These are phyloP conservation scores for Cryptoblepharus egeriae DNA, from an alignment of 2,797 vertebrate species.

Conservation along the genomic window DNA sequence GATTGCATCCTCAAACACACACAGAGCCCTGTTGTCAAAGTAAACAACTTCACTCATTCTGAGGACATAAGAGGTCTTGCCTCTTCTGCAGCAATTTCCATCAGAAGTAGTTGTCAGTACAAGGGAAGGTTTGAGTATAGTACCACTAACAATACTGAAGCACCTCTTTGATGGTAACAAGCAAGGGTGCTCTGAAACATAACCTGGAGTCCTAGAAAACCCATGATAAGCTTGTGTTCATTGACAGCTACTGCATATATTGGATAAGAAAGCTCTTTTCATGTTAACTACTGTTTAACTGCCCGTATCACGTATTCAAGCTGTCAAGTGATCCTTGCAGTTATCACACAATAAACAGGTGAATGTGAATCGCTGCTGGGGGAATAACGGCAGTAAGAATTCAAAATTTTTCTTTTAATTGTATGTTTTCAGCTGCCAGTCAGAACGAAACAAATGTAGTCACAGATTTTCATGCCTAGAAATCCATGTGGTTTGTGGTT, in stretches of 20 bases:
- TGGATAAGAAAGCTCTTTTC: neutral
- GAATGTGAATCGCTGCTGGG: neutral
- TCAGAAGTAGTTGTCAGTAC: neutral
- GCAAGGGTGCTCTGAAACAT: neutral
- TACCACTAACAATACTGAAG: neutral
- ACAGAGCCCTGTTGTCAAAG: too few relatives aligned
- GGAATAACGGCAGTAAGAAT: neutral
- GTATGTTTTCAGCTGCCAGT: slow-evolving; percentile 54
- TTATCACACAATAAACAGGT: neutral
- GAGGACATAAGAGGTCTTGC: too few relatives aligned
- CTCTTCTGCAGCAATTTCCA: neutral
- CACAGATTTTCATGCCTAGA: slow-evolving; percentile 44
- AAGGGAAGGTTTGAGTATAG: neutral
- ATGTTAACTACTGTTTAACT: neutral
- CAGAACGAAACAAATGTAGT: slow-evolving; percentile 39
- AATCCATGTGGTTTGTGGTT: slow-evolving; percentile 74
- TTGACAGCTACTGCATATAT: neutral
- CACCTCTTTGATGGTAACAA: neutral
- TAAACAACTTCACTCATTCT: too few relatives aligned
- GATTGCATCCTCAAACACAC: too few relatives aligned
- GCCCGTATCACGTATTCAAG: neutral
- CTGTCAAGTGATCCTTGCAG: neutral
- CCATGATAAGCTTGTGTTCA: neutral
- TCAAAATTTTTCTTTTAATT: slow-evolving; percentile 36
- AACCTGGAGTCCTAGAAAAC: slow-evolving; percentile 25